phyloP scores from a whole-genome alignment of 2,113 vertebrate species.

The Riparia riparia region DNA sequence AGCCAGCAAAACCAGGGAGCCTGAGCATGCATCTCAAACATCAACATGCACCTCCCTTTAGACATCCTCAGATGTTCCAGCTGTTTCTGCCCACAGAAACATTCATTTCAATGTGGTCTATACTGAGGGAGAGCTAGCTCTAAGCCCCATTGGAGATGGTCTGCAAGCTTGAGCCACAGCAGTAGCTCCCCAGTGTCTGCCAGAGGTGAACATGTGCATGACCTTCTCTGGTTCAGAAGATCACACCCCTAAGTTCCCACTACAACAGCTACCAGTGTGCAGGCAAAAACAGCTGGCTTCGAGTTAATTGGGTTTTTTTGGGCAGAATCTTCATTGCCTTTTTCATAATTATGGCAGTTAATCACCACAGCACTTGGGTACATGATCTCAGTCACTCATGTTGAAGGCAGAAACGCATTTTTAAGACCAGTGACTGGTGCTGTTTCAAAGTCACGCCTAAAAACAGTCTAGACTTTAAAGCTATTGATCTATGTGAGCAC shows the following conservation, averaged over 20 bases:
- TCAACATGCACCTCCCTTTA: not conserved
- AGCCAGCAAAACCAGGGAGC: not conserved
- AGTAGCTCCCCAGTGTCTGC: not conserved
- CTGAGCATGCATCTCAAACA: not conserved
- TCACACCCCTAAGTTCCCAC: not conserved
- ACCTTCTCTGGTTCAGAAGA: not conserved
- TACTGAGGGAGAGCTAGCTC: not conserved
- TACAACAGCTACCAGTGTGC: not conserved
- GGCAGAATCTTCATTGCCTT: not conserved
- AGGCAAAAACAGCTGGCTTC: not conserved
- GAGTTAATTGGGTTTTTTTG: not conserved
- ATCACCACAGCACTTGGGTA: fast-evolving
- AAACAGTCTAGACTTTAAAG: not conserved
- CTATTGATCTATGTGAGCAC: not conserved
- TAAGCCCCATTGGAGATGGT: not conserved
- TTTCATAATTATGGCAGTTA: not conserved
- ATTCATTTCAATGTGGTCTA: not conserved
- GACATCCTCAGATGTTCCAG: not conserved
- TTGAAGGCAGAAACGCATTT: not conserved
- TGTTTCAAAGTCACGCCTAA: not conserved
- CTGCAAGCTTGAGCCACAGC: not conserved
- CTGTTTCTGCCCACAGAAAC: not conserved
- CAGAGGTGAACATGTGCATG: not conserved
- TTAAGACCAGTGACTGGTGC: not conserved
- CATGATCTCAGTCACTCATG: fast-evolving